A percentile compares a stretch with the other conserved stretches of the same genome.
These are phyloP conservation scores for Felis chaus DNA, from an alignment of 2,113 vertebrate genomes.

Conservation along the genomic window DNA sequence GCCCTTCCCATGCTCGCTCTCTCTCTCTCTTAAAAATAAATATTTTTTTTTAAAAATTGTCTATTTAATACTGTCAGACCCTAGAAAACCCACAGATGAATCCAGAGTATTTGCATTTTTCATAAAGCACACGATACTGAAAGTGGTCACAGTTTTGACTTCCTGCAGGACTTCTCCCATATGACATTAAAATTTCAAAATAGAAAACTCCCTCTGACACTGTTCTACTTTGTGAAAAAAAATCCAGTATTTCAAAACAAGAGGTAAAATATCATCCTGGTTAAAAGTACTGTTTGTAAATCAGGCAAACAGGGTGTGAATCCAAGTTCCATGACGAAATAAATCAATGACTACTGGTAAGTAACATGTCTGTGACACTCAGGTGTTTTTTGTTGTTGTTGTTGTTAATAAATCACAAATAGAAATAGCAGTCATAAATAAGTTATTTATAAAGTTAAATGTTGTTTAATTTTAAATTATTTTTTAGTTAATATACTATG, in stretches of 20 bases:
- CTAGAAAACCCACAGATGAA: not conserved
- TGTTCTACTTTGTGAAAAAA: not conserved
- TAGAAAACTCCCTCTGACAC: not conserved
- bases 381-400: not conserved
- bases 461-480: not conserved
- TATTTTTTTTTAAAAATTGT: too few species aligned
- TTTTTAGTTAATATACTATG: not conserved
- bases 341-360: not conserved
- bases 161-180: not conserved
- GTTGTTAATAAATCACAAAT: not conserved
- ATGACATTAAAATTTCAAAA: not conserved
- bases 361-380: not conserved
- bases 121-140: not conserved
- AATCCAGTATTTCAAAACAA: not conserved
- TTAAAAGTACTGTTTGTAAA: slow-evolving; percentile 6
- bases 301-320: not conserved
- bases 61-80: not conserved
- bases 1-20: too few species aligned
- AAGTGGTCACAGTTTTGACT: not conserved
- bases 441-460: not conserved
- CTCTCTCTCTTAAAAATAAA: too few species aligned
- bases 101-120: not conserved
- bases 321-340: not conserved
- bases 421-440: not conserved
- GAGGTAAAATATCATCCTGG: not conserved